A percentile compares a stretch with the other conserved stretches of the same genome.
phyloP scores from a whole-genome alignment of 2,797 vertebrate species.

The Macropodus opercularis region DNA sequence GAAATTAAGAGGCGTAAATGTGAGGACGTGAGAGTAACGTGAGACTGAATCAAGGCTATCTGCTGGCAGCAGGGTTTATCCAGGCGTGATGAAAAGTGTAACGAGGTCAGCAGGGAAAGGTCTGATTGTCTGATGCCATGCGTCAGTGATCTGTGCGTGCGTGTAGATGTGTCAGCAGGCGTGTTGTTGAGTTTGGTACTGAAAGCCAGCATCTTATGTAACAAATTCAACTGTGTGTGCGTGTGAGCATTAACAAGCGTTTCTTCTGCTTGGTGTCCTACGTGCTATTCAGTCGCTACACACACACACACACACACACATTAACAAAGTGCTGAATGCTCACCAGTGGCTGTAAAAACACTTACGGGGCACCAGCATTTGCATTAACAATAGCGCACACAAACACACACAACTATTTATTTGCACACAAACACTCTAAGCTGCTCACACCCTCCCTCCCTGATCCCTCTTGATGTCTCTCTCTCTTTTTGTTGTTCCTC shows the following conservation, averaged over 20 bases:
- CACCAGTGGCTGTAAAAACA: conserved; percentile 48
- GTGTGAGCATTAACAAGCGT: conserved; percentile 31
- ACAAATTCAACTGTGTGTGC: conserved; percentile 23
- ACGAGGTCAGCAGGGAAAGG: conserved; percentile 1
- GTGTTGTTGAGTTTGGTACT: conserved; percentile 27
- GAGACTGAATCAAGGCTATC: conserved; percentile 11
- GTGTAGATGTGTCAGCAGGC: conserved; percentile 20
- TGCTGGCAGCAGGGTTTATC: neutral
- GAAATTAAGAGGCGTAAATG: too few species aligned
- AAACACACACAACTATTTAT: conserved; percentile 26
- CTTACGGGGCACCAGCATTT: conserved; percentile 31
- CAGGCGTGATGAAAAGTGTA: conserved; percentile 7
- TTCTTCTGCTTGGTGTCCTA: conserved; percentile 37
- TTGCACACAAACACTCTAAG: conserved; percentile 47
- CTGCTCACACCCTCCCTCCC: conserved; percentile 17
- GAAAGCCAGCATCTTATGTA: conserved; percentile 32
- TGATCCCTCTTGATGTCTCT: conserved; percentile 40
- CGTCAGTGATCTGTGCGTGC: conserved; percentile 14
- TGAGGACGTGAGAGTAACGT: neutral
- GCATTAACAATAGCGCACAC: conserved; percentile 38
- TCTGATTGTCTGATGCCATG: conserved; percentile 17
- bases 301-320: conserved; percentile 30
- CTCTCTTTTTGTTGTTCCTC: conserved; percentile 9
- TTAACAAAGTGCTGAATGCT: conserved; percentile 41
- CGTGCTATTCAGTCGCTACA: conserved; percentile 37